Base-by-base conservation (phyloP, 2,797 vertebrate species). In the Diceros bicornis region DNA sequence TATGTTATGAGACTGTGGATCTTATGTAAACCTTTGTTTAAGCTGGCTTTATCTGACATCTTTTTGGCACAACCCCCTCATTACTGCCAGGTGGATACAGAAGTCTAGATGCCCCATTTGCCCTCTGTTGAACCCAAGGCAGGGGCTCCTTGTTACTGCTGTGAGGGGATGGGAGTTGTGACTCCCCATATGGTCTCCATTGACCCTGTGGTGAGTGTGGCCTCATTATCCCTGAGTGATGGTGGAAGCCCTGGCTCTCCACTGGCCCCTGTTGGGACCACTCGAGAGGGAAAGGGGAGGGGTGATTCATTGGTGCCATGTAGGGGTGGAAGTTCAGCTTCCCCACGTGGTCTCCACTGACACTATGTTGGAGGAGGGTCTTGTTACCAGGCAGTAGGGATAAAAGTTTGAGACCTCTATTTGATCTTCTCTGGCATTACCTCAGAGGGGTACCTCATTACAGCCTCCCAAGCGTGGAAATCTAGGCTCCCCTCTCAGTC, bases 271-370 rank as follows among this genome's bases (percentile, higher is more conserved):
- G 37, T 8, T 41, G 50, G 29, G 27, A 86, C 6, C 41, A 44
- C 20, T 32, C 18, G 34, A 17, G 32, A 74, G 71, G 8, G n/a
- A 20, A 10, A 52, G 6, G 7, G 23, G 4, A 69, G 13, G 27
- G 6, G 12, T 37, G 17, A 74, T 21, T 68, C 62, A 20, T 0
- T 27, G 59, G 64, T 29, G 1, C 41, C 37, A 41, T 17, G 6
- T 32, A 1, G 12, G 8, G 6, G 23, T 34, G 3, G 17, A 17
- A 47, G 3, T 6, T 1, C 1, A 34, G 2, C 3, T 27, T 83
- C 27, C 11, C 37, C 13, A 50, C 9, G 3, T 16, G 16, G 17
- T 29, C 32, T 18, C 14, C 34, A 62, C 17, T 23, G 14, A 64
- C 59, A 41, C 34, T n/a, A 41, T 32, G 27, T n/a, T 20, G 52